These are phyloP conservation scores for Nemotelus nigrinus DNA, from an alignment of 2,888 invertebrate species.

Conservation along the genomic window DNA sequence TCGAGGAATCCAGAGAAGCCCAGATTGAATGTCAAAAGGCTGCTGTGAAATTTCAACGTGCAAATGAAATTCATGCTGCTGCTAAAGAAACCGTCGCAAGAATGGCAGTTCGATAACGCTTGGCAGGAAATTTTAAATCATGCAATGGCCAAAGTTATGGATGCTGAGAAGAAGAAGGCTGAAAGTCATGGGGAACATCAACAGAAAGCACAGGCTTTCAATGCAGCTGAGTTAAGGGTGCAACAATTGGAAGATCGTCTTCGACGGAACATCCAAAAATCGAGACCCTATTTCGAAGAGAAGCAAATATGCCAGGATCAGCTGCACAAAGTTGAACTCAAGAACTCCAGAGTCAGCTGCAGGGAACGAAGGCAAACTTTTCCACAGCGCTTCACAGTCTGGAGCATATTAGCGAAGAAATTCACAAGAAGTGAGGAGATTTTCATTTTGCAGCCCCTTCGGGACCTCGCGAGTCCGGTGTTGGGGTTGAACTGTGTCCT, in stretches of 20 bases:
- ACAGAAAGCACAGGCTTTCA: constrained; percentile 80
- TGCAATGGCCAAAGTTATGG: constrained; percentile 94
- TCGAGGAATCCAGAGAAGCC: constrained; percentile 79
- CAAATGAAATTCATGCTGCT: constrained; percentile 89
- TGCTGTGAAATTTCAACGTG: constrained; percentile 88
- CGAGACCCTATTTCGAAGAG: constrained; percentile 91
- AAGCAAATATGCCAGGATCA: constrained; percentile 88
- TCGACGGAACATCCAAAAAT: constrained; percentile 83
- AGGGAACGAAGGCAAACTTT: constrained; percentile 79
- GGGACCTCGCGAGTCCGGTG: constrained; percentile 73
- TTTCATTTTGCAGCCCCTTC: constrained; percentile 59
- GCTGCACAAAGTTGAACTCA: constrained; percentile 81
- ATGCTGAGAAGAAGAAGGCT: constrained; percentile 90
- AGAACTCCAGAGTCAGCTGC: constrained; percentile 80
- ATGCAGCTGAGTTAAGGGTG: constrained; percentile 82
- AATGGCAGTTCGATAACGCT: constrained; percentile 87
- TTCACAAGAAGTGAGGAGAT: constrained; percentile 70
- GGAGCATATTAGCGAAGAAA: constrained; percentile 92
- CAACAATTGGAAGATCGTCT: constrained; percentile 84
- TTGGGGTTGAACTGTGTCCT: constrained; percentile 74
- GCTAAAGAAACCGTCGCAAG: constrained; percentile 90
- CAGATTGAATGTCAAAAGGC: constrained; percentile 88
- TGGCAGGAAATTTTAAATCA: constrained; percentile 98
- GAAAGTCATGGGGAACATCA: constrained; percentile 90
- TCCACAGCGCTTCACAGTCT: constrained; percentile 83